Percentiles rank a stretch among this genome's conserved stretches.
These are phyloP conservation scores for Linnaemya tessellans DNA, from an alignment of 2,888 invertebrate genomes.

Conservation along the genomic window DNA sequence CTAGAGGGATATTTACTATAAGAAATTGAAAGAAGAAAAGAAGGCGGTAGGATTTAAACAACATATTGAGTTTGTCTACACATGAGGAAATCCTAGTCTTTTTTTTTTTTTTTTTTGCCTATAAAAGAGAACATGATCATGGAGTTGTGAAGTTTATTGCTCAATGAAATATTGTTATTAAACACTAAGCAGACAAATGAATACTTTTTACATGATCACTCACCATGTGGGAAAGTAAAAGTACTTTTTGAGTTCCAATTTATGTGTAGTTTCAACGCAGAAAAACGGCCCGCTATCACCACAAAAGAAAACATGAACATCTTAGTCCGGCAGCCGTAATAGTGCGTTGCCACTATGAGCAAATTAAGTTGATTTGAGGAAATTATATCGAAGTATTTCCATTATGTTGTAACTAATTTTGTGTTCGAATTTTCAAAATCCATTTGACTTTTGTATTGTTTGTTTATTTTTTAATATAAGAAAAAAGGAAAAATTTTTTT, in stretches of 20 bases:
- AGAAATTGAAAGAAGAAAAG: background rate
- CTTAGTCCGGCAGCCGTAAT: too few species aligned
- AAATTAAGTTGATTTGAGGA: too few species aligned
- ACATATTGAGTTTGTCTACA: slow-evolving; percentile 14
- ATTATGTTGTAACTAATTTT: too few species aligned
- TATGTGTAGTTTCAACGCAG: too few species aligned
- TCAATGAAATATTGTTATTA: slow-evolving; percentile 24
- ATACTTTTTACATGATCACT: background rate
- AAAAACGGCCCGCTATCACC: too few species aligned
- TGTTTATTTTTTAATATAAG: too few species aligned
- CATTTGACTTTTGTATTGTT: too few species aligned
- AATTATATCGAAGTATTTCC: too few species aligned
- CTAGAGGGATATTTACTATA: slow-evolving; percentile 11
- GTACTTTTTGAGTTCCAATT: background rate
- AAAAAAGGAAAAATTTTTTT: too few species aligned
- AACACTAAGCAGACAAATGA: background rate
- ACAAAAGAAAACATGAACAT: too few species aligned
- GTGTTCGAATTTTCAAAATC: too few species aligned
- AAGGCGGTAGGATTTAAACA: slow-evolving; percentile 1
- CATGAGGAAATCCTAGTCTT: slow-evolving; percentile 26
- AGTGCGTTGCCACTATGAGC: too few species aligned
- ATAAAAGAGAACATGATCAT: slow-evolving; percentile 45
- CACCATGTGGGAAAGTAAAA: background rate
- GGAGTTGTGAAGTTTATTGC: slow-evolving; percentile 63
- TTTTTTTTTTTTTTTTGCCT: background rate